Percentiles rank a stretch among this genome's conserved stretches.
Evolutionary conservation across 2,797 vertebrate genomes (phyloP).

Genomic region (Chiloscyllium punctatum): DNA sequence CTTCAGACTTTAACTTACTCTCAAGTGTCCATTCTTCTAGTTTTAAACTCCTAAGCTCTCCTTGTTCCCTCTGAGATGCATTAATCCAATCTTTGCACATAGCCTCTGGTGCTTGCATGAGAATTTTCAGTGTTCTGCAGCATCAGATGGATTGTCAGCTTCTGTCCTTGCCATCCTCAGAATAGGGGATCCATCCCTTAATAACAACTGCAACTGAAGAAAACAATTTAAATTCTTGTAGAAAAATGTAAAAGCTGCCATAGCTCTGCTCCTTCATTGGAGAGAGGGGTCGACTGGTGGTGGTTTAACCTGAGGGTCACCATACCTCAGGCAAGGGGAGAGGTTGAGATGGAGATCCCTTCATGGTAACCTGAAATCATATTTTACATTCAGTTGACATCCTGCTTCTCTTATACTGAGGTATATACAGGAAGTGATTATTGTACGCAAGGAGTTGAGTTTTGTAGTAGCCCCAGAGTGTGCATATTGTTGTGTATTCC

Average conservation of each 20-base stretch:
- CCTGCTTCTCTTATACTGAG: not conserved
- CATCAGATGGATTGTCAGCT: not conserved
- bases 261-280: too few species aligned
- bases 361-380: not conserved
- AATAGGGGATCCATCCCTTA: not conserved
- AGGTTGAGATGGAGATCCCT: too few species aligned
- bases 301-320: too few species aligned
- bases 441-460: not conserved
- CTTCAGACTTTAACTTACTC: not conserved
- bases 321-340: too few species aligned
- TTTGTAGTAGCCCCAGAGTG: not conserved
- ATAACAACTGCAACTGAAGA: not conserved
- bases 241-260: not conserved
- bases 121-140: not conserved
- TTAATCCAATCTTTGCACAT: not conserved
- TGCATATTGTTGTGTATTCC: not conserved
- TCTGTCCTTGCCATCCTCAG: too few species aligned
- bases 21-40: not conserved
- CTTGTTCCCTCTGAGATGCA: not conserved
- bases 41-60: not conserved
- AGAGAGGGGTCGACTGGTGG: too few species aligned
- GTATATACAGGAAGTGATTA: not conserved
- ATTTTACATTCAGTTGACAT: not conserved
- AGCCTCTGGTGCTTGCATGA: not conserved
- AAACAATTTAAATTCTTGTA: not conserved